Conservation (phyloP, 2,888 invertebrate species). For the Theretra japonica region DNA sequence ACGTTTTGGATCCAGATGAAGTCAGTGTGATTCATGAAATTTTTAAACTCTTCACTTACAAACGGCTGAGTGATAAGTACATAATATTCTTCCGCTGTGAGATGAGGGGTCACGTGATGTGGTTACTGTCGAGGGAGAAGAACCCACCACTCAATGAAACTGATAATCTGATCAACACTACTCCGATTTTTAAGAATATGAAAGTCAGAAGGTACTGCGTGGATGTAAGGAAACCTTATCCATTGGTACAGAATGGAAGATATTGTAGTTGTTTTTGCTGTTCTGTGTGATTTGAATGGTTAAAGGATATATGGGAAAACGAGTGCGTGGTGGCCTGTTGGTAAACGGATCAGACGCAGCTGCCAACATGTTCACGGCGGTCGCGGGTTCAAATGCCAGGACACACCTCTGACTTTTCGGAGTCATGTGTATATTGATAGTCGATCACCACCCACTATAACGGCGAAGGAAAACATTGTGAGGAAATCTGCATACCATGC, state of each 20-base stretch:
- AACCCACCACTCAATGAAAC: slow-evolving; percentile 21
- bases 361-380: too few species aligned
- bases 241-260: slow-evolving; percentile 26
- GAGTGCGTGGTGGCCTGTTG: too few species aligned
- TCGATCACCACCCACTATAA: too few species aligned
- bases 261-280: slow-evolving; percentile 27
- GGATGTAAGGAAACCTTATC: slow-evolving; percentile 3
- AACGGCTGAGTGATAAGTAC: slow-evolving; percentile 34
- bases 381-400: too few species aligned
- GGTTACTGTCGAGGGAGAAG: slow-evolving; percentile 15
- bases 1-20: slow-evolving; percentile 32
- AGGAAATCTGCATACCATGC: too few species aligned
- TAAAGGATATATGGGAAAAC: too few species aligned
- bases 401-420: too few species aligned
- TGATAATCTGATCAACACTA: slow-evolving; percentile 26
- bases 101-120: slow-evolving; percentile 32
- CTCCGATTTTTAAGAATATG: slow-evolving; percentile 14
- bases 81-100: slow-evolving; percentile 34
- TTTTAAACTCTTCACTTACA: slow-evolving; percentile 23
- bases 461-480: too few species aligned
- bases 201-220: slow-evolving; percentile 25
- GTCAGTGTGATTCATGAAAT: slow-evolving; percentile 21
- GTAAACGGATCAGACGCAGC: too few species aligned
- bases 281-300: slow-evolving; percentile 13
- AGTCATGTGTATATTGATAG: too few species aligned